Conservation (phyloP, 1,140 invertebrate species). For the Araneus ventricosus region DNA sequence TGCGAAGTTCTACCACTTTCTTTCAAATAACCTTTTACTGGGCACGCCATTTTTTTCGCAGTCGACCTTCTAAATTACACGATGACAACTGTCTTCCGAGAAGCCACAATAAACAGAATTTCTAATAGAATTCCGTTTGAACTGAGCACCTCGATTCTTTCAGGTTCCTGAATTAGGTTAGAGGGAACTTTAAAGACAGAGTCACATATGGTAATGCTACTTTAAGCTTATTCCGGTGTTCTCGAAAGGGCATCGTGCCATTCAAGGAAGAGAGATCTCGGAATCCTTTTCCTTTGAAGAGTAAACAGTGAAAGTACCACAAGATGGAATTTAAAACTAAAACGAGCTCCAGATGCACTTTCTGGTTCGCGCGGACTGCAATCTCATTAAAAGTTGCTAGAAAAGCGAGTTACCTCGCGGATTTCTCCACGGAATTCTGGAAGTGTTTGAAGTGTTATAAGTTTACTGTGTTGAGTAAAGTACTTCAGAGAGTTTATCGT, state of each 20-base stretch:
- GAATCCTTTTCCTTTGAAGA: not conserved
- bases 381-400: not conserved
- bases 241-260: not conserved
- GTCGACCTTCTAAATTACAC: not conserved
- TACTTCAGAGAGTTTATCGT: not conserved
- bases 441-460: not conserved
- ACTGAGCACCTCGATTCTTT: not conserved
- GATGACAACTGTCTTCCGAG: not conserved
- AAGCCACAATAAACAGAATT: not conserved
- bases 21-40: not conserved
- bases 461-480: not conserved
- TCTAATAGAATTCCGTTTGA: not conserved
- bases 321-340: not conserved
- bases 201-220: not conserved
- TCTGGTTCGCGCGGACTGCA: not conserved
- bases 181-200: not conserved
- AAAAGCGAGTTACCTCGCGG: not conserved
- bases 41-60: not conserved
- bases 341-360: conserved; percentile 2
- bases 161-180: not conserved
- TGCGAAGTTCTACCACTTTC: not conserved
- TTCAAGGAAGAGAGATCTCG: not conserved
- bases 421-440: not conserved
- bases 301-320: not conserved
- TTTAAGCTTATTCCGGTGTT: not conserved